Percentiles rank a stretch among this genome's conserved stretches.
phyloP scores from a whole-genome alignment of 2,888 invertebrate genomes.

The Agonopterix arenella region DNA sequence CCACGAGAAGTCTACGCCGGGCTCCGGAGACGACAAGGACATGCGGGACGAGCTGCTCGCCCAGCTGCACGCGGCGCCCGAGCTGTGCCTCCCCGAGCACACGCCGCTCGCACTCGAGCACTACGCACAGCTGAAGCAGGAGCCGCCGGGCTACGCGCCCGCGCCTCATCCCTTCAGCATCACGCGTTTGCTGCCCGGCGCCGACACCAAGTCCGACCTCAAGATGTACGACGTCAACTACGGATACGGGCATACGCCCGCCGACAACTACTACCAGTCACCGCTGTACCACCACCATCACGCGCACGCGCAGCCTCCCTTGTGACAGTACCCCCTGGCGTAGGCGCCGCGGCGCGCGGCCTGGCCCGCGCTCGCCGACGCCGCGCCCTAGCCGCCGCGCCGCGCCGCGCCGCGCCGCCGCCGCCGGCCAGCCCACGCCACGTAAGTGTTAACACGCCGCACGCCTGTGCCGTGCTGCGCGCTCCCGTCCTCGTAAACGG shows the following conservation, averaged over 20 bases:
- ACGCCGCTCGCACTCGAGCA: slow-evolving; percentile 78
- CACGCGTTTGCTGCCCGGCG: slow-evolving; percentile 91
- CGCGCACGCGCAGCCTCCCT: slow-evolving; percentile 86
- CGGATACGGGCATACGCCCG: slow-evolving; percentile 73
- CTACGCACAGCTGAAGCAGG: slow-evolving; percentile 85
- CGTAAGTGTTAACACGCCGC: slow-evolving; percentile 14
- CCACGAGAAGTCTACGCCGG: slow-evolving; percentile 74
- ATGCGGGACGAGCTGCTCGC: slow-evolving; percentile 82
- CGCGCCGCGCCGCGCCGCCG: slow-evolving; percentile 4
- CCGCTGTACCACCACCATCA: slow-evolving; percentile 83
- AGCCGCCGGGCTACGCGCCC: slow-evolving; percentile 86
- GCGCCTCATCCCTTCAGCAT: slow-evolving; percentile 96
- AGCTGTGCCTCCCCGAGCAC: slow-evolving; percentile 78
- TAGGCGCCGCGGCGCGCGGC: slow-evolving; percentile 75
- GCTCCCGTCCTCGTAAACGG: background rate
- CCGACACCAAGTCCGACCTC: slow-evolving; percentile 91
- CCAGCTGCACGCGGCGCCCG: slow-evolving; percentile 82
- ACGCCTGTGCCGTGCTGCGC: background rate
- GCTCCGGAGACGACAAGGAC: slow-evolving; percentile 59
- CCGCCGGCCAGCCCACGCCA: slow-evolving; percentile 8
- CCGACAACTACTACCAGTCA: slow-evolving; percentile 90
- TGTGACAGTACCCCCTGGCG: slow-evolving; percentile 95
- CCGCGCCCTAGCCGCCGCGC: slow-evolving; percentile 31
- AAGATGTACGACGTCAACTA: slow-evolving; percentile 93
- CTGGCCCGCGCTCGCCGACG: slow-evolving; percentile 33